Evolutionary conservation across 1,140 invertebrate species (phyloP), one percentile per base, ranked within the genome.

Genomic region (Drosophila varians): DNA sequence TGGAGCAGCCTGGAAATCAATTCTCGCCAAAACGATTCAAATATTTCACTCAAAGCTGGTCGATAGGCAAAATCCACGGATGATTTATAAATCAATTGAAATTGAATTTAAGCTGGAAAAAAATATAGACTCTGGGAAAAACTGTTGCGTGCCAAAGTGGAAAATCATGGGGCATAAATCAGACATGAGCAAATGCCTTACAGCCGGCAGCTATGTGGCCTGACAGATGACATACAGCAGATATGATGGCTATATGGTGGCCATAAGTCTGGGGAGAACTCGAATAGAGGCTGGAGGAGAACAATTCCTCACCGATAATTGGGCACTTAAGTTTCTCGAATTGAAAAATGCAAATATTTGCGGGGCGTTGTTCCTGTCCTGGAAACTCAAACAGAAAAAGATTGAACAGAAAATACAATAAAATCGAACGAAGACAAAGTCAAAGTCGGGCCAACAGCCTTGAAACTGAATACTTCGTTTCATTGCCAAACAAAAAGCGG

Each of bases 141-240:
- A 78, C 64, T 75, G 60, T 87, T 55, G 82, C 82, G 74, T 87
- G 82, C 74, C 83, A 88, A 60, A 77, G 83, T 83, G 83, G 83
- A 87, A 87, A 87, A 87, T 88, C 83, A 88, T 87, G 82, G 77
- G 73, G 74, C 74, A 86, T 87, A 87, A 87, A 87, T 86, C 77
- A 77, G 73, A 18, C 47, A 6, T 18, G 14, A 73, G 62, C 45
- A 48, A 86, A 76, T 55, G 76, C 60, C 71, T 52, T 45, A 58
- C 72, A 76, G 79, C 77, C 74, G 74, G 73, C 73, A 77, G 77
- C 78, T 60, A 65, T 82, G 36, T 38, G 77, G 58, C 74, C 68
- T 80, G 82, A 87, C 83, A 87, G 77, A 77, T 86, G 82, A 86
- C 82, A 86, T 74, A 86, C 61, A 82, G 58, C 82, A 86, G 82